These are phyloP conservation scores for Fregetta grallaria DNA, from an alignment of 2,113 vertebrate species.

Conservation along the genomic window DNA sequence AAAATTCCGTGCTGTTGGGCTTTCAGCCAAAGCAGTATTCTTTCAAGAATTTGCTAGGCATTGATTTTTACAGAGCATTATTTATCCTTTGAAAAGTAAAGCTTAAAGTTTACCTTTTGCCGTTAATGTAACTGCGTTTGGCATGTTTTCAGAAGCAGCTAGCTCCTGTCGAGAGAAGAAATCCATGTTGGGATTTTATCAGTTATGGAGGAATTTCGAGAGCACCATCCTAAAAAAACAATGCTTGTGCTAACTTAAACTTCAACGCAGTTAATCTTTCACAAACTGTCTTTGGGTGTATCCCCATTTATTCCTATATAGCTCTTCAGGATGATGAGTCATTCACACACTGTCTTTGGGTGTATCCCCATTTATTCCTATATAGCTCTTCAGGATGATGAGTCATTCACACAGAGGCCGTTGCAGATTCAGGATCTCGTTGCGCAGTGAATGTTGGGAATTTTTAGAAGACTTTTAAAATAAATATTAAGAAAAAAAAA, in stretches of 20 bases:
- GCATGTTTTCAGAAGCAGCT: conserved; percentile 48
- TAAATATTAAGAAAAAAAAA: not conserved
- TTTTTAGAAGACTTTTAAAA: not conserved
- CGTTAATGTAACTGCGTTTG: conserved; percentile 37
- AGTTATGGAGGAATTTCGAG: not conserved
- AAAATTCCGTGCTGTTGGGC: not conserved
- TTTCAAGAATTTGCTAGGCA: not conserved
- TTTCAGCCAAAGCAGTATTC: not conserved
- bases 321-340: not conserved
- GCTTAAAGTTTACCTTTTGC: conserved; percentile 39
- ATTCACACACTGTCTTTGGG: not conserved
- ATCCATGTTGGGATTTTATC: not conserved
- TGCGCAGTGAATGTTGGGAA: not conserved
- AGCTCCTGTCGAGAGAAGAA: conserved; percentile 56
- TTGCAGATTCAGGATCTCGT: not conserved
- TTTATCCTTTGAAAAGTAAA: conserved; percentile 8
- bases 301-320: not conserved
- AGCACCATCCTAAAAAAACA: not conserved
- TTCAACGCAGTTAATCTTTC: not conserved
- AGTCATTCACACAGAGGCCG: not conserved
- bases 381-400: not conserved
- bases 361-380: not conserved
- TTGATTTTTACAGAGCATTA: not conserved
- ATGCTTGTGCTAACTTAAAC: not conserved
- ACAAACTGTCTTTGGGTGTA: too few species aligned